A percentile compares a stretch with the other conserved stretches of the same genome.
Conservation (phyloP, 2,888 invertebrate species). For the Scaptomyza cyrtandrae region DNA sequence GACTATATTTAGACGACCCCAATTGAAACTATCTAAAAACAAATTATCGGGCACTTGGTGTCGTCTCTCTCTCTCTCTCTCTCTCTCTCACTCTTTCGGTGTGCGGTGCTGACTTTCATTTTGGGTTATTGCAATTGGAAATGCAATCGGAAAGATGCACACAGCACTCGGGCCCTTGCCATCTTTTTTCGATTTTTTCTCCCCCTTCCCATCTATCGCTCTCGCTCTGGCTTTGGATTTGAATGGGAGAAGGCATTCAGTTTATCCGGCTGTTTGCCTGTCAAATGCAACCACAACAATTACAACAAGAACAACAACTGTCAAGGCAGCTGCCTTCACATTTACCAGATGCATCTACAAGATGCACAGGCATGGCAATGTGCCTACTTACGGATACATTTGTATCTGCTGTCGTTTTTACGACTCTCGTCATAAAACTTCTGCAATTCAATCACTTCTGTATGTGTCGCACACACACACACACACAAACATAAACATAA, state of each 20-base stretch:
- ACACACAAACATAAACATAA: conserved; percentile 13
- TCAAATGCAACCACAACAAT: conserved; percentile 49
- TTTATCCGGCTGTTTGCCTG: conserved; percentile 60
- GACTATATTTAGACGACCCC: conserved; percentile 28
- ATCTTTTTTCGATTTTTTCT: not conserved
- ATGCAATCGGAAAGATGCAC: conserved; percentile 50
- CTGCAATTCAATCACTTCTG: conserved; percentile 53
- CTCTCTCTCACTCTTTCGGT: conserved; percentile 1
- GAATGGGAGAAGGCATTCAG: conserved; percentile 25
- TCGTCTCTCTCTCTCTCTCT: too few relatives aligned
- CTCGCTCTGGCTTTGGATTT: not conserved
- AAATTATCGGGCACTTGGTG: conserved; percentile 50
- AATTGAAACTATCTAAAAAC: conserved; percentile 38
- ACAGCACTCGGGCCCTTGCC: conserved; percentile 1
- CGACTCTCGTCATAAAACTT: conserved; percentile 53
- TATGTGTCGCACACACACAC: conserved; percentile 27
- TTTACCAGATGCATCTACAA: conserved; percentile 66
- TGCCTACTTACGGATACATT: conserved; percentile 64
- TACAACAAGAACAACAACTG: conserved; percentile 24
- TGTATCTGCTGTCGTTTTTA: conserved; percentile 54
- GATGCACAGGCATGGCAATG: conserved; percentile 39
- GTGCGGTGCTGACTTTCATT: conserved; percentile 54
- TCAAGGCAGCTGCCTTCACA: conserved; percentile 69
- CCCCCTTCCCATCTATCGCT: too few relatives aligned
- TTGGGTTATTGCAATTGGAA: conserved; percentile 65